Conservation (phyloP, 2,113 vertebrate species). For the Potamarius usumacintae region DNA sequence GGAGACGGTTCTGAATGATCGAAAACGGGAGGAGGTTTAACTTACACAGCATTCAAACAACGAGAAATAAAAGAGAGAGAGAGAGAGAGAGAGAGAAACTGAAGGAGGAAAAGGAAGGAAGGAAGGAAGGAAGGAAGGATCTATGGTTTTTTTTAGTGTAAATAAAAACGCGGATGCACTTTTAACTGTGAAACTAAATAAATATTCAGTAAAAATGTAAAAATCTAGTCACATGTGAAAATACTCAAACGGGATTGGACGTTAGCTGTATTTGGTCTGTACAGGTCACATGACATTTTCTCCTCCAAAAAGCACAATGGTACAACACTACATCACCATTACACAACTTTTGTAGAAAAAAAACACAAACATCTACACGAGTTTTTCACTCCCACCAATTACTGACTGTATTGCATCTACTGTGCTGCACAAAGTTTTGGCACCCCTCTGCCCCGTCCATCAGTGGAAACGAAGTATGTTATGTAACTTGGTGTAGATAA, state of each 20-base stretch:
- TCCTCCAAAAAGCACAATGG: not conserved
- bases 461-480: no score
- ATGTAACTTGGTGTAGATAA: no score
- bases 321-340: not conserved
- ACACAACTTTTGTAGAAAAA: not conserved
- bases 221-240: not conserved
- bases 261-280: not conserved
- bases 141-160: not conserved
- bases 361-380: not conserved
- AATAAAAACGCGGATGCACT: not conserved
- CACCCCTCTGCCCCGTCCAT: not conserved
- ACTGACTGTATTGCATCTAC: not conserved
- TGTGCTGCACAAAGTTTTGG: not conserved
- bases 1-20: constrained; percentile 80
- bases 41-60: constrained; percentile 69
- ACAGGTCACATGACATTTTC: not conserved
- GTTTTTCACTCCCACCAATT: not conserved
- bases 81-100: constrained; percentile 49
- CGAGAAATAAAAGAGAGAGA: constrained; percentile 66
- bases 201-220: not conserved
- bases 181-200: not conserved
- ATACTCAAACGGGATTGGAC: not conserved
- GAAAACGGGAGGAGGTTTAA: constrained; percentile 57
- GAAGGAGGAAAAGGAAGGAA: constrained; percentile 1
- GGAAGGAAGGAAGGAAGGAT: not conserved